A percentile compares a stretch with the other conserved stretches of the same genome.
These are phyloP conservation scores for Oncorhynchus gorbuscha DNA, from an alignment of 2,113 vertebrate species.

Conservation along the genomic window DNA sequence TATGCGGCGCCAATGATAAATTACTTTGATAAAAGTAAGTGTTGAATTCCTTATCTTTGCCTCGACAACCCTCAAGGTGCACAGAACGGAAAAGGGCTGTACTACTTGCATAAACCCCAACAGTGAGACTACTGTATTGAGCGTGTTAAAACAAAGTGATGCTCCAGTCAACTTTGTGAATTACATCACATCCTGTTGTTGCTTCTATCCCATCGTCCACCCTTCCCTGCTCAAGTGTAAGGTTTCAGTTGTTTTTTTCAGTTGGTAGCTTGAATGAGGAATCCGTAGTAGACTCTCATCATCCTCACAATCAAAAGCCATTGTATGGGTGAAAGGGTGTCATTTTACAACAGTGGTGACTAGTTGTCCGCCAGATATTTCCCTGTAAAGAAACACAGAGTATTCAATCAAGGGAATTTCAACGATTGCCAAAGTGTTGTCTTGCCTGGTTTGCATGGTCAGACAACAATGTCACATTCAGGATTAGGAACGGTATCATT, in stretches of 20 bases:
- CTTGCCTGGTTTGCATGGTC: background rate
- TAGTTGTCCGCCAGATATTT: slow-evolving; percentile 98
- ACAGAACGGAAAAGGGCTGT: slow-evolving; percentile 47
- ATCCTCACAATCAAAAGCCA: slow-evolving; percentile 66
- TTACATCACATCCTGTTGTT: slow-evolving; percentile 13
- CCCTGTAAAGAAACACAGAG: slow-evolving; percentile 75
- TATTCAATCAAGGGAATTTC: background rate
- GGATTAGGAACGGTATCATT: no score
- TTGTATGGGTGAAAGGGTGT: slow-evolving; percentile 36
- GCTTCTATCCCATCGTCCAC: slow-evolving; percentile 16
- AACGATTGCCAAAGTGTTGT: background rate
- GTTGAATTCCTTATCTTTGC: slow-evolving; percentile 40
- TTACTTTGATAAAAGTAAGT: background rate
- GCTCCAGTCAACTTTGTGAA: slow-evolving; percentile 7
- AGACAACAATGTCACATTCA: no score
- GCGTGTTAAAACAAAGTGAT: slow-evolving; percentile 32
- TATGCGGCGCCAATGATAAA: slow-evolving; percentile 49
- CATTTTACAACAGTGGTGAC: slow-evolving; percentile 42
- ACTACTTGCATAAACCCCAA: slow-evolving; percentile 67
- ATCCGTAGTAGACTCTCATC: slow-evolving; percentile 26
- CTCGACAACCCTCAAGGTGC: slow-evolving; percentile 43
- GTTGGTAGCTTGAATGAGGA: slow-evolving; percentile 36
- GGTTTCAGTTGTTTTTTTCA: slow-evolving; percentile 23
- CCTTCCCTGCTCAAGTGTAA: slow-evolving; percentile 4
- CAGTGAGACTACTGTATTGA: slow-evolving; percentile 43